These are phyloP conservation scores for Cylloceria caligata DNA, from an alignment of 2,888 invertebrate genomes.

Conservation along the genomic window DNA sequence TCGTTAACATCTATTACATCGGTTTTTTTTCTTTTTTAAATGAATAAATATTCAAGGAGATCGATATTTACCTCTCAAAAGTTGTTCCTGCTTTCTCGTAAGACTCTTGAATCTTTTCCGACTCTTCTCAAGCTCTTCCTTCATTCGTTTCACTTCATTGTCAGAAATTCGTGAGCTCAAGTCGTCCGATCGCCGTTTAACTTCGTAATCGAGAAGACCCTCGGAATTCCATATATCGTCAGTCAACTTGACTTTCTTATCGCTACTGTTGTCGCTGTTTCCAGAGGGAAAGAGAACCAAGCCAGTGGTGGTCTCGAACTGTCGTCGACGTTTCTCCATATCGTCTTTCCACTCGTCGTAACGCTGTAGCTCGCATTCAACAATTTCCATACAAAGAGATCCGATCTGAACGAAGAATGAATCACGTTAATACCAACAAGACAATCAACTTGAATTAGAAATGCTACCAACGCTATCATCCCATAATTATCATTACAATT, in stretches of 20 bases:
- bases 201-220: conserved; percentile 80
- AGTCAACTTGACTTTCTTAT: conserved; percentile 79
- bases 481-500: neutral
- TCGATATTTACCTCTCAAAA: conserved; percentile 88
- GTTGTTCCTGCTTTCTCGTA: conserved; percentile 96
- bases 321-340: conserved; percentile 86
- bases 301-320: conserved; percentile 83
- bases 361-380: conserved; percentile 97
- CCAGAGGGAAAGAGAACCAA: conserved; percentile 78
- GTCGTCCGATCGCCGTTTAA: conserved; percentile 78
- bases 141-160: conserved; percentile 84
- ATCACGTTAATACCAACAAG: neutral
- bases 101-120: conserved; percentile 91
- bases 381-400: conserved; percentile 97
- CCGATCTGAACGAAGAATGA: conserved; percentile 89
- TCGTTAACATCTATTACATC: neutral
- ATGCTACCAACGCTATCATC: neutral
- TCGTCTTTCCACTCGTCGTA: conserved; percentile 97
- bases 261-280: conserved; percentile 76
- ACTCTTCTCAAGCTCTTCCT: conserved; percentile 92
- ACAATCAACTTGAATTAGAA: neutral
- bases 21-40: neutral
- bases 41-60: neutral
- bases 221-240: conserved; percentile 83
- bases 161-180: conserved; percentile 74